These are phyloP conservation scores for Chitala chitala DNA, from an alignment of 2,113 vertebrate species.

Conservation along the genomic window DNA sequence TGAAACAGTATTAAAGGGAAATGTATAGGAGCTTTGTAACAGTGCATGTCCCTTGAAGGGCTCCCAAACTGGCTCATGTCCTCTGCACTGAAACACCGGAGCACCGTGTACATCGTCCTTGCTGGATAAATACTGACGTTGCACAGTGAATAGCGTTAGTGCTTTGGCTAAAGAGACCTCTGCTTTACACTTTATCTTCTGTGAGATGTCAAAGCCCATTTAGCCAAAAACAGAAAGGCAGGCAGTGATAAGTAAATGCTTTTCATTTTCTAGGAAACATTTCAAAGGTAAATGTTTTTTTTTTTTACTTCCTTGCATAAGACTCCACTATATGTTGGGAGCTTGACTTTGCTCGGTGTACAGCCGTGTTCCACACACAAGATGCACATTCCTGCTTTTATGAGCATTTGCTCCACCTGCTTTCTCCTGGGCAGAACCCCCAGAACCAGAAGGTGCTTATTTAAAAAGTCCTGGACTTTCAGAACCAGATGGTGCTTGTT, in stretches of 20 bases:
- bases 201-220: no score
- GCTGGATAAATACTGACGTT: neutral
- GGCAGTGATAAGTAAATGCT: no score
- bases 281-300: no score
- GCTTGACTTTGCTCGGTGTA: neutral
- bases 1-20: neutral
- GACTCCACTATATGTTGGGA: neutral
- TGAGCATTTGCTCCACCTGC: neutral
- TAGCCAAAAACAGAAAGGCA: no score
- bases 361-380: neutral
- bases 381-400: neutral
- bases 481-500: constrained; percentile 20
- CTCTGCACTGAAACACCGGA: neutral
- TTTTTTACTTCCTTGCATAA: neutral
- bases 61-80: neutral
- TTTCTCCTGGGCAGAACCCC: constrained; percentile 16
- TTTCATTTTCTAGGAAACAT: no score
- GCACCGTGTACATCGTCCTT: neutral
- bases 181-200: no score
- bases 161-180: no score
- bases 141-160: no score
- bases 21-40: neutral
- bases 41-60: neutral
- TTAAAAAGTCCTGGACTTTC: constrained; percentile 15
- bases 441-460: constrained; percentile 4